Evolutionary conservation across 2,797 vertebrate genomes (phyloP).

Genomic region (Diglossa cyanea): DNA sequence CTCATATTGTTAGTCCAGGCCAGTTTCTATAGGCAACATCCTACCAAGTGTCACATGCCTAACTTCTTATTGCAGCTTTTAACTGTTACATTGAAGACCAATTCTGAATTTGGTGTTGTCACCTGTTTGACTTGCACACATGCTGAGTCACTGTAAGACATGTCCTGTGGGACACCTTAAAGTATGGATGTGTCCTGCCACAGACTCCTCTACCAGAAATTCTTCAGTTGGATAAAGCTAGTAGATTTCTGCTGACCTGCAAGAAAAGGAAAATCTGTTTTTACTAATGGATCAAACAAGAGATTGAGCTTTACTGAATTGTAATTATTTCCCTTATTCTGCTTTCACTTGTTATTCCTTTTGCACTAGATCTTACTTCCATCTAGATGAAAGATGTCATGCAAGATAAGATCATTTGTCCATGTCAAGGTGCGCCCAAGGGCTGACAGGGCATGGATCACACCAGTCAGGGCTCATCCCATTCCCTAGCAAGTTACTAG

Average conservation of each 20-base stretch:
- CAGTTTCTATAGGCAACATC: not conserved
- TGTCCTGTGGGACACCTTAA: not conserved
- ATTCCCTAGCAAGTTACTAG: not conserved
- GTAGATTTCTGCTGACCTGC: not conserved
- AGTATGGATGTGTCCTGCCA: not conserved
- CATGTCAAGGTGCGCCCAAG: not conserved
- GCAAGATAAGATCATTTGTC: not conserved
- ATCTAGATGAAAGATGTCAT: not conserved
- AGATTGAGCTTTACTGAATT: not conserved
- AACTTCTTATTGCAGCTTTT: not conserved
- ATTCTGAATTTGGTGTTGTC: not conserved
- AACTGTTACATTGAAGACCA: fast-evolving
- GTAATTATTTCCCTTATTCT: not conserved
- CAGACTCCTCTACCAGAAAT: not conserved
- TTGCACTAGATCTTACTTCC: not conserved
- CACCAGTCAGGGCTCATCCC: not conserved
- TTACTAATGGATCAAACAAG: not conserved
- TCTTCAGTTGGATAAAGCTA: not conserved
- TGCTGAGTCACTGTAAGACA: not conserved
- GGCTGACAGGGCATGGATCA: not conserved
- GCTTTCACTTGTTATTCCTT: not conserved
- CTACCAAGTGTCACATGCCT: not conserved
- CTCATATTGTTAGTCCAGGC: not conserved
- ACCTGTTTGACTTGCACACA: not conserved
- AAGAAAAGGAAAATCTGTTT: not conserved